These are phyloP conservation scores for Glyphotaelius pellucidus DNA, from an alignment of 2,888 invertebrate genomes.

Conservation along the genomic window DNA sequence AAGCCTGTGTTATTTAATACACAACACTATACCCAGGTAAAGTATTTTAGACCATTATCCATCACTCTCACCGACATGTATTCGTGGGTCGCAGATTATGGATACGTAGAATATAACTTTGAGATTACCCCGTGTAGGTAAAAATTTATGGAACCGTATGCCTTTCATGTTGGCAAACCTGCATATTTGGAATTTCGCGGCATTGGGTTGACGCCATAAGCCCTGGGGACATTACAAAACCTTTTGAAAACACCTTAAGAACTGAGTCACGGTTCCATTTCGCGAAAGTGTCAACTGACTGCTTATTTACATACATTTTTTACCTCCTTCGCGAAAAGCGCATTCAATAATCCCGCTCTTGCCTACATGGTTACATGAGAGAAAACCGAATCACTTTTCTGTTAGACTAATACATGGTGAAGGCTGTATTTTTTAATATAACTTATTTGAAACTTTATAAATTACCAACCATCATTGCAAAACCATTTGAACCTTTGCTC, in stretches of 20 bases:
- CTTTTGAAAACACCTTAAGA: constrained; percentile 48
- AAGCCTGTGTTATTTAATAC: background rate
- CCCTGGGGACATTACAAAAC: constrained; percentile 46
- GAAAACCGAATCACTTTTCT: background rate
- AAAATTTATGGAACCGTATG: background rate
- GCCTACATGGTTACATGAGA: background rate
- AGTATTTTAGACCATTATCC: background rate
- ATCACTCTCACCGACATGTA: background rate
- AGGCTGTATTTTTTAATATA: background rate
- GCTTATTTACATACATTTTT: background rate
- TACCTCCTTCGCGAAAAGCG: constrained; percentile 13
- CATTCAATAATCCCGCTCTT: constrained; percentile 14
- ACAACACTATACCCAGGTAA: background rate
- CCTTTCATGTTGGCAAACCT: background rate
- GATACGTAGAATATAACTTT: background rate
- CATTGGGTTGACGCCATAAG: constrained; percentile 19
- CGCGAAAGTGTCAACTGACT: constrained; percentile 33
- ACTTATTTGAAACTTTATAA: background rate
- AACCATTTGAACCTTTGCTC: too few species aligned
- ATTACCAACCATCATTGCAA: too few species aligned
- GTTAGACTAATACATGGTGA: background rate
- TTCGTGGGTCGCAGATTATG: background rate
- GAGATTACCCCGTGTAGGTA: background rate
- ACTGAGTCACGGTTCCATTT: constrained; percentile 45
- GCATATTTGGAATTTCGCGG: constrained; percentile 18